Conservation (phyloP, 1,140 invertebrate species). For the Drosophila parabipectinata region DNA sequence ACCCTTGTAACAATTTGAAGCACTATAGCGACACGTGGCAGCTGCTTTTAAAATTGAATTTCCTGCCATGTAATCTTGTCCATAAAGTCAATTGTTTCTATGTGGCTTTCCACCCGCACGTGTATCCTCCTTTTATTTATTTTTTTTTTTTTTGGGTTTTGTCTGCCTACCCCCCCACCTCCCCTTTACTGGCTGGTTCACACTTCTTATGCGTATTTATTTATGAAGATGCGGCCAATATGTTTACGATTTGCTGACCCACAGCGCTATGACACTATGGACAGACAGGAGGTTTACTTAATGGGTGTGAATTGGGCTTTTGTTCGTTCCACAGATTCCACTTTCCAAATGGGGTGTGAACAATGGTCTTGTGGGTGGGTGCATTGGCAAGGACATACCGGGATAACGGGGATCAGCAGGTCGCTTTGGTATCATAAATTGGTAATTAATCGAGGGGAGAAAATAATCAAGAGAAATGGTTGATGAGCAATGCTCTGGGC, state of each 20-base stretch:
- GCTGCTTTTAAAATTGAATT: slow-evolving; percentile 84
- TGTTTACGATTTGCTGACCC: slow-evolving; percentile 75
- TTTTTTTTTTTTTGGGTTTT: background rate
- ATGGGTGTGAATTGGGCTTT: slow-evolving; percentile 45
- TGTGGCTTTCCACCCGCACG: slow-evolving; percentile 32
- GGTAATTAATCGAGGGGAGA: slow-evolving; percentile 25
- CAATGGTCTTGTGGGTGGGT: slow-evolving; percentile 3
- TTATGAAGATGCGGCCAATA: slow-evolving; percentile 79
- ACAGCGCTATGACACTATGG: slow-evolving; percentile 3
- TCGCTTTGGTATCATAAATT: slow-evolving; percentile 28
- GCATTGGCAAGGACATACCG: background rate
- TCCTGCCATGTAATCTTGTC: slow-evolving; percentile 83
- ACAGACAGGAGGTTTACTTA: slow-evolving; percentile 21
- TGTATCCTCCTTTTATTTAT: slow-evolving; percentile 21
- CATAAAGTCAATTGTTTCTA: slow-evolving; percentile 79
- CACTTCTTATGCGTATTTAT: slow-evolving; percentile 50
- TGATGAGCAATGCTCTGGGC: background rate
- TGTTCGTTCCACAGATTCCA: slow-evolving; percentile 35
- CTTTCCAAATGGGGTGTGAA: slow-evolving; percentile 43
- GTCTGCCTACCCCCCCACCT: background rate
- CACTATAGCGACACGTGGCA: slow-evolving; percentile 84
- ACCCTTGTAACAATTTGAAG: slow-evolving; percentile 79
- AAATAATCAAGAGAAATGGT: slow-evolving; percentile 5
- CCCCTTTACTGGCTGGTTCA: slow-evolving; percentile 35
- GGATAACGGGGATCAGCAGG: slow-evolving; percentile 36